These are phyloP conservation scores for Dorcus hopei DNA, from an alignment of 2,888 invertebrate genomes.

Conservation along the genomic window DNA sequence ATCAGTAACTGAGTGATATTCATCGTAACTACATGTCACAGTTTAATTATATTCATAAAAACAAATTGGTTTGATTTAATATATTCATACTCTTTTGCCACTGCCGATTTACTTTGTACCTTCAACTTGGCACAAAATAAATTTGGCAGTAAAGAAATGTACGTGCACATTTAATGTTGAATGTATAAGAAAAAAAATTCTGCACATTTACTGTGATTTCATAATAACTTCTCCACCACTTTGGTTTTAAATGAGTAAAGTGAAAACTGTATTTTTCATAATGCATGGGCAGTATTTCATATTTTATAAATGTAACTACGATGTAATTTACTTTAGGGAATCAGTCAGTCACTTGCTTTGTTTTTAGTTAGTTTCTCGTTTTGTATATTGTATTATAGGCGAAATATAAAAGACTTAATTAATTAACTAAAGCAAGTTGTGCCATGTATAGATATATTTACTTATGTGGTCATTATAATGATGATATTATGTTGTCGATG, in stretches of 20 bases:
- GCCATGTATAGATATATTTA: conserved; percentile 6
- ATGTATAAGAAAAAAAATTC: conserved; percentile 1
- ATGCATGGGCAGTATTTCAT: conserved; percentile 23
- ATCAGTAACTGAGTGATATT: conserved; percentile 1
- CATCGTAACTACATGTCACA: neutral
- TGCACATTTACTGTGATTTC: conserved; percentile 18
- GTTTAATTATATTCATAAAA: neutral
- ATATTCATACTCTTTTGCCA: no score
- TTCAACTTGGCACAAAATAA: no score
- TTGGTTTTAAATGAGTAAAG: neutral
- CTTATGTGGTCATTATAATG: neutral
- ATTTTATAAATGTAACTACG: conserved; percentile 16
- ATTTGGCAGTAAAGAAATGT: no score
- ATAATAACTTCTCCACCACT: conserved; percentile 1
- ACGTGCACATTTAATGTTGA: neutral
- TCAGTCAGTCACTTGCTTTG: no score
- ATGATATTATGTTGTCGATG: neutral
- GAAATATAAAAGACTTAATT: conserved; percentile 1
- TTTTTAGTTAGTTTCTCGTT: neutral
- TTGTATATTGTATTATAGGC: neutral
- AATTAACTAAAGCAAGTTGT: neutral
- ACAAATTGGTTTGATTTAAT: no score
- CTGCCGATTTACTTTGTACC: no score
- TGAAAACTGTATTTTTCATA: conserved; percentile 22
- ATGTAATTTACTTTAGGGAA: no score